Conservation (phyloP, 37 sponge, comb jelly and placozoan species). For the Halichondria panicea region DNA sequence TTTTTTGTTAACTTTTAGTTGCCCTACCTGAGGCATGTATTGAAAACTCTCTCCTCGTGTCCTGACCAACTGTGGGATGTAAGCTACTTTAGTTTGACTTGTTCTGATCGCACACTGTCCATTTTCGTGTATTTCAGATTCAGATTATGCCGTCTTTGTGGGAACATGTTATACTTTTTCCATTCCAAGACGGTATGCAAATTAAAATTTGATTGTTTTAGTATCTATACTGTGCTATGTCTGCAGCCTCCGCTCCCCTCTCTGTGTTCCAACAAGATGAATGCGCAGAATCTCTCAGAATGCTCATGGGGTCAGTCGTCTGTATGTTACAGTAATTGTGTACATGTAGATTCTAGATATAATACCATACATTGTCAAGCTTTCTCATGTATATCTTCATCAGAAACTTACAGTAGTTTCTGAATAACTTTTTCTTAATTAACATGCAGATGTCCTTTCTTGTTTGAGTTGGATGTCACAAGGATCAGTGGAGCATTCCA, state of each 20-base stretch:
- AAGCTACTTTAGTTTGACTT: not conserved
- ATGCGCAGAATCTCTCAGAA: not conserved
- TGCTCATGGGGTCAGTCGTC: slow-evolving; percentile 1
- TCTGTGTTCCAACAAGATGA: not conserved
- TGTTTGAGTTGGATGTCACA: not conserved
- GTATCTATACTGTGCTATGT: not conserved
- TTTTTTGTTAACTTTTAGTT: slow-evolving; percentile 10
- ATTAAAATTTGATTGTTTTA: not conserved
- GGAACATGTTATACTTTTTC: slow-evolving; percentile 8
- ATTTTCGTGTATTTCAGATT: no score
- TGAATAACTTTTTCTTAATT: not conserved
- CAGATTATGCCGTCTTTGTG: slow-evolving; percentile 13
- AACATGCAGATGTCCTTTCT: slow-evolving; percentile 17
- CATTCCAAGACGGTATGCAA: slow-evolving; percentile 25
- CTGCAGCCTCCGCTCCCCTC: not conserved
- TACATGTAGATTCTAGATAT: no score
- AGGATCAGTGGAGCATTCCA: slow-evolving; percentile 5
- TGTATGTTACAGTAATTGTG: no score
- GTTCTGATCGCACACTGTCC: not conserved
- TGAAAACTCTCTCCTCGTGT: not conserved
- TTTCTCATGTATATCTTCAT: not conserved
- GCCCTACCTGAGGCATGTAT: slow-evolving; percentile 15
- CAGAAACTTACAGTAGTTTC: not conserved
- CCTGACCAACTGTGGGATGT: not conserved
- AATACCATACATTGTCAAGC: not conserved